Evolutionary conservation across 2,888 invertebrate species (phyloP).

Genomic region (Biston stratarius): DNA sequence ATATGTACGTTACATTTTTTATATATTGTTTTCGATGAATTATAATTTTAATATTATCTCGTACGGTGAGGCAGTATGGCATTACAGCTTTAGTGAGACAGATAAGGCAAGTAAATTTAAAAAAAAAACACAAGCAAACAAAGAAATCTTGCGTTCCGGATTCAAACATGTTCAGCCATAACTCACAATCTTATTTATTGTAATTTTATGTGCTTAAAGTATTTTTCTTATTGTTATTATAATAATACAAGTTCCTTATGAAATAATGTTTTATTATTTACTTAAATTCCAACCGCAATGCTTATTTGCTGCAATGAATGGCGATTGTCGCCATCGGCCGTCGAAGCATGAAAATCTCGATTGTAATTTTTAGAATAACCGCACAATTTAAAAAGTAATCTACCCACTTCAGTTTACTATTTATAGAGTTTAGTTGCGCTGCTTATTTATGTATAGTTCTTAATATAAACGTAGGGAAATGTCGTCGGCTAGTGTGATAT

Average conservation of each 20-base stretch:
- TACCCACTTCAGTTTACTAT: conserved; percentile 3
- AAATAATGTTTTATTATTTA: background rate
- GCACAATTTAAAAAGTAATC: conserved; percentile 14
- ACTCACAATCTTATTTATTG: too few species aligned
- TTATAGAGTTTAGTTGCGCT: background rate
- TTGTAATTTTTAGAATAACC: conserved; percentile 24
- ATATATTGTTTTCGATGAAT: too few species aligned
- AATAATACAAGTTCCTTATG: background rate
- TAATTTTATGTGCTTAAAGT: too few species aligned
- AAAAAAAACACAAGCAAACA: too few species aligned
- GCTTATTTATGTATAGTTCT: background rate
- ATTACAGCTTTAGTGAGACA: too few species aligned
- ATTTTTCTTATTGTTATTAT: background rate
- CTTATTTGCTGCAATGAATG: conserved; percentile 47
- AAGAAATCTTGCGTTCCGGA: too few species aligned
- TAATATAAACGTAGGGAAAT: conserved; percentile 1
- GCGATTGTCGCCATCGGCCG: conserved; percentile 52
- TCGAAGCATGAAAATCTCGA: conserved; percentile 51
- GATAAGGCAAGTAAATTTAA: too few species aligned
- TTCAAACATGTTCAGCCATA: too few species aligned
- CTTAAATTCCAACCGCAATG: conserved; percentile 15
- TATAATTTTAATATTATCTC: too few species aligned
- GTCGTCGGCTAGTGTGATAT: background rate
- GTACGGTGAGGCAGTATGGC: too few species aligned
- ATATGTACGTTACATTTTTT: too few species aligned